Conservation (phyloP, 1,140 invertebrate species). For the Hestina assimilis region DNA sequence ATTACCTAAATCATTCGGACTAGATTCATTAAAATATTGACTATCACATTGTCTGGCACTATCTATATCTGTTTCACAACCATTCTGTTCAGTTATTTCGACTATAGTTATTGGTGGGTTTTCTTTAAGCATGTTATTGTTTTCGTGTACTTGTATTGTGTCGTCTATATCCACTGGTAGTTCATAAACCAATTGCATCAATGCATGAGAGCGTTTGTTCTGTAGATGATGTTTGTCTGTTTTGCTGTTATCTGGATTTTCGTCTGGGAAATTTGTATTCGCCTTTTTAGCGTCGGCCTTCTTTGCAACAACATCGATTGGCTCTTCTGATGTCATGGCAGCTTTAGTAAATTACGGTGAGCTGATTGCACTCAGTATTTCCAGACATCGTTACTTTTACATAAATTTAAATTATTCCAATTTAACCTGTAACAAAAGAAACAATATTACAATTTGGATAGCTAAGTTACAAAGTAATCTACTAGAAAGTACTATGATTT, state of each 20-base stretch:
- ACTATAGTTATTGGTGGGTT: slow-evolving; percentile 70
- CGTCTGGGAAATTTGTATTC: slow-evolving; percentile 45
- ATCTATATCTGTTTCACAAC: slow-evolving; percentile 61
- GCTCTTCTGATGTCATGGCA: slow-evolving; percentile 71
- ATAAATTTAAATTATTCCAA: background rate
- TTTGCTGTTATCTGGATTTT: slow-evolving; percentile 39
- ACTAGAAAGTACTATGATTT: too few relatives aligned
- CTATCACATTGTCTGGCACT: slow-evolving; percentile 53
- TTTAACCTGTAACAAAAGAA: slow-evolving; percentile 26
- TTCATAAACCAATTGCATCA: slow-evolving; percentile 75
- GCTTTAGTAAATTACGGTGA: slow-evolving; percentile 32
- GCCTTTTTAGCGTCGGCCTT: slow-evolving; percentile 57
- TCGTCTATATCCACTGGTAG: slow-evolving; percentile 59
- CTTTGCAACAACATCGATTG: slow-evolving; percentile 58
- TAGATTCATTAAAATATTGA: slow-evolving; percentile 56
- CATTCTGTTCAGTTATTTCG: slow-evolving; percentile 68
- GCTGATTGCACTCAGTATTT: slow-evolving; percentile 17
- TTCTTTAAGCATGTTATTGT: slow-evolving; percentile 69
- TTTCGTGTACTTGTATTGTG: slow-evolving; percentile 41
- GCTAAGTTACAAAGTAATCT: too few relatives aligned
- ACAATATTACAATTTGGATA: background rate
- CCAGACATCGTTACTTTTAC: slow-evolving; percentile 42
- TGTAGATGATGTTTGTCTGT: slow-evolving; percentile 44
- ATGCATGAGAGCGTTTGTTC: slow-evolving; percentile 61
- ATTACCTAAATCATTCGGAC: slow-evolving; percentile 59